Conservation (phyloP, 2,113 vertebrate genomes). For the Hyaena hyaena region DNA sequence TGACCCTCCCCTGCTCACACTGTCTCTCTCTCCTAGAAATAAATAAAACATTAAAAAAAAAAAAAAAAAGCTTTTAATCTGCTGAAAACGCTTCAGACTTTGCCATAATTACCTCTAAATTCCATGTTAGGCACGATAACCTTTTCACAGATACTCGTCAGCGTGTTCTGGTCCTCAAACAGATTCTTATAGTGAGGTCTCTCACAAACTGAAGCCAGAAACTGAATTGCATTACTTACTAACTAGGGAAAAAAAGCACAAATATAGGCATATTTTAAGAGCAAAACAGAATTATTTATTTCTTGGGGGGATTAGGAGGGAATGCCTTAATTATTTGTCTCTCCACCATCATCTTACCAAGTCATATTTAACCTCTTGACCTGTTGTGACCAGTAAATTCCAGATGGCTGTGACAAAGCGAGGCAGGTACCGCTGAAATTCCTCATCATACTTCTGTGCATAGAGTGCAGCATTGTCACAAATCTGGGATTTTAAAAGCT, state of each 20-base stretch:
- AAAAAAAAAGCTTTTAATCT: background rate
- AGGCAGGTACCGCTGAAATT: constrained; percentile 97
- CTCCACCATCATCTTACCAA: constrained; percentile 89
- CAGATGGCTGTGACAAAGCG: constrained; percentile 98
- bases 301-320: background rate
- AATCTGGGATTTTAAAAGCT: constrained; percentile 98
- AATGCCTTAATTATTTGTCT: constrained; percentile 21
- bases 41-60: too few species aligned
- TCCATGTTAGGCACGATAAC: constrained; percentile 99
- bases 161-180: constrained; percentile 97
- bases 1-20: too few species aligned
- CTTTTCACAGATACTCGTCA: constrained; percentile 99
- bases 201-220: constrained; percentile 98
- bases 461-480: constrained; percentile 99
- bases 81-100: background rate
- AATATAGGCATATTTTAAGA: constrained; percentile 61
- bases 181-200: constrained; percentile 98
- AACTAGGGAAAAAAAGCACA: constrained; percentile 87
- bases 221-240: constrained; percentile 99
- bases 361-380: constrained; percentile 99
- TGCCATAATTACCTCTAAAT: constrained; percentile 93
- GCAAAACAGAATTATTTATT: background rate
- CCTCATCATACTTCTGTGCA: constrained; percentile 98
- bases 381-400: constrained; percentile 98
- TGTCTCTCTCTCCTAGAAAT: too few species aligned